Base-by-base conservation (phyloP, 1,140 invertebrate species). In the Cyclargus thomasi region DNA sequence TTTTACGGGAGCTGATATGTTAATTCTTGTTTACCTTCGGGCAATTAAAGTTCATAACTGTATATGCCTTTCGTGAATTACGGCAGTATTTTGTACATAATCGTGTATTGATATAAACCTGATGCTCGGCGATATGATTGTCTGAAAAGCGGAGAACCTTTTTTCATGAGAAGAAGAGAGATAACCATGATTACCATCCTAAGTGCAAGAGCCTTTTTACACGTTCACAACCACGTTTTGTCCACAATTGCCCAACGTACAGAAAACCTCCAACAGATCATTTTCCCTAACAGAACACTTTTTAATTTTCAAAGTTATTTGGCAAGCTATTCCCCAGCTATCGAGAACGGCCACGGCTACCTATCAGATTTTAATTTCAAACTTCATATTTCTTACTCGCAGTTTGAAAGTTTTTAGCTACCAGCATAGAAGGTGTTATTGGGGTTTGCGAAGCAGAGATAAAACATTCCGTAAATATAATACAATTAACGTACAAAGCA, bases 1-100 rank as follows among this genome's bases (percentile, higher is more conserved):
- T 57, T 59, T 22, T 22, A 53, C 22, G 47, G 55, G 29, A 22
- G 23, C 64, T 53, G 22, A 53, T 57, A 66, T 66, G 53, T 66
- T 57, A 55, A 57, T 64, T 64, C 53, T 55, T 23, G 18, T 68
- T 64, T 63, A 70, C 63, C 63, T 65, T 65, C 23, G 29, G 29
- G 36, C 64, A 64, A 23, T 22, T 66, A 64, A 55, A 47, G 29
- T 29, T 29, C 29, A 3, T 29, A 29, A 29, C 5, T 29, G 29
- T 29, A 29, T 6, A 29, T 29, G 29, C 29, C 5, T 29, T 29
- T 7, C 8, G 5, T 29, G 29, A 29, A 7, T 23, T 23, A 2
- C 23, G 23, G 23, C 23, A 23, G 8, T 29, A 29, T 29, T 29
- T 29, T 8, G 29, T 29, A 29, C 29, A 29, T 0, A 29, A 29